phyloP scores from a whole-genome alignment of 1,140 invertebrate species.

The Bombus confusus region DNA sequence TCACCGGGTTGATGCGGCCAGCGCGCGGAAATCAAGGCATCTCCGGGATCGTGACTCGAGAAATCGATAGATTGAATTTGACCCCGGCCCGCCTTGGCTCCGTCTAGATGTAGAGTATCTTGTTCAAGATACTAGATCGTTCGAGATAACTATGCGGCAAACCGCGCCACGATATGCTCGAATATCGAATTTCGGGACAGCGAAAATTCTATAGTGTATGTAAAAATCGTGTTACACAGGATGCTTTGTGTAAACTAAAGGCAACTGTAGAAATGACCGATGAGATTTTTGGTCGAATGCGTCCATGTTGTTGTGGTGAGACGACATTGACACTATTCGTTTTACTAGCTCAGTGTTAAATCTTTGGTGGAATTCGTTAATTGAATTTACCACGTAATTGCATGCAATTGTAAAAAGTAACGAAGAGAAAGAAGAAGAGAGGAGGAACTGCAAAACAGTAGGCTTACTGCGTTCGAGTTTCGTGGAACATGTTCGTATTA shows the following conservation, averaged over 20 bases:
- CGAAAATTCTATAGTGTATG: neutral
- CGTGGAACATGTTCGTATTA: constrained; percentile 33
- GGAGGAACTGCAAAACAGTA: neutral
- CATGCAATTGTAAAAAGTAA: neutral
- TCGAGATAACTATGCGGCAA: neutral
- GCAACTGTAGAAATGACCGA: too few relatives aligned
- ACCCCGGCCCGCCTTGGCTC: neutral
- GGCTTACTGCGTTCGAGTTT: constrained; percentile 19
- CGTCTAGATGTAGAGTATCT: neutral
- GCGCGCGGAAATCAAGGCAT: constrained; percentile 51
- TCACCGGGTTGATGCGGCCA: constrained; percentile 35
- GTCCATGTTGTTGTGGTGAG: too few relatives aligned
- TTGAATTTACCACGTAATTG: neutral
- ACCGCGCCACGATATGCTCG: neutral
- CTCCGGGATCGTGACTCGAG: constrained; percentile 42
- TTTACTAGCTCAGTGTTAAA: too few relatives aligned
- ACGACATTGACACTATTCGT: too few relatives aligned
- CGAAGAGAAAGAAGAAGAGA: neutral
- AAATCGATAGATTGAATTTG: constrained; percentile 30
- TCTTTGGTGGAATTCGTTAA: too few relatives aligned
- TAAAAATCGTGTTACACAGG: too few relatives aligned
- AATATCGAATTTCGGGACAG: neutral
- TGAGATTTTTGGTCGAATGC: too few relatives aligned
- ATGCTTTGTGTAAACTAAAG: too few relatives aligned
- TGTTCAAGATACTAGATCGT: neutral